phyloP scores from a whole-genome alignment of 2,797 vertebrate species.

The Antrozous pallidus region DNA sequence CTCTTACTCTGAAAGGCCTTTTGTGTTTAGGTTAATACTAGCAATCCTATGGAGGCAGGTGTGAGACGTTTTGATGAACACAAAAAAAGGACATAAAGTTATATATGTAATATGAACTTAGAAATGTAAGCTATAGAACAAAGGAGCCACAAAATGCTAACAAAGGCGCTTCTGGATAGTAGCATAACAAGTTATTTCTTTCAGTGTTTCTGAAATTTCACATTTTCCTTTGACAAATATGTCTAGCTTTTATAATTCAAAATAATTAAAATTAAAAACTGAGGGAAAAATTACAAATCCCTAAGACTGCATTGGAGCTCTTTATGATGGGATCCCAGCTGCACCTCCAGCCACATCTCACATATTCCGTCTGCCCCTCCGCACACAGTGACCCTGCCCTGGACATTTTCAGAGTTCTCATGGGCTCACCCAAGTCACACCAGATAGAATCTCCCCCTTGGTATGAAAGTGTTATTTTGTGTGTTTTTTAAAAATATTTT shows the following conservation, averaged over 20 bases:
- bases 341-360: not conserved
- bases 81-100: not conserved
- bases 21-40: not conserved
- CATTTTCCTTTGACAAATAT: not conserved
- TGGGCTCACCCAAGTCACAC: not conserved
- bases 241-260: not conserved
- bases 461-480: not conserved
- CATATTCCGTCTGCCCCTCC: no score
- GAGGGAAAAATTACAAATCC: not conserved
- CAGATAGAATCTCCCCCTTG: not conserved
- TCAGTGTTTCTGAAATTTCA: not conserved
- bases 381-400: rapidly evolving
- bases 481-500: not conserved
- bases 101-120: not conserved
- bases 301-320: not conserved
- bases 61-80: not conserved
- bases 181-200: not conserved
- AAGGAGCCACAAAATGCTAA: not conserved
- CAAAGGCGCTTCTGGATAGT: not conserved
- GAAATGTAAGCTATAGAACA: not conserved
- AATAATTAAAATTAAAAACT: not conserved
- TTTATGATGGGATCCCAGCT: not conserved
- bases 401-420: not conserved
- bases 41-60: not conserved
- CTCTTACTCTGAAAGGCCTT: not conserved